Evolutionary conservation across 53 echinoderm and acorn worm genomes (phyloP), one percentile per base, ranked within the genome.

Genomic region (Pentamera pediparva): DNA sequence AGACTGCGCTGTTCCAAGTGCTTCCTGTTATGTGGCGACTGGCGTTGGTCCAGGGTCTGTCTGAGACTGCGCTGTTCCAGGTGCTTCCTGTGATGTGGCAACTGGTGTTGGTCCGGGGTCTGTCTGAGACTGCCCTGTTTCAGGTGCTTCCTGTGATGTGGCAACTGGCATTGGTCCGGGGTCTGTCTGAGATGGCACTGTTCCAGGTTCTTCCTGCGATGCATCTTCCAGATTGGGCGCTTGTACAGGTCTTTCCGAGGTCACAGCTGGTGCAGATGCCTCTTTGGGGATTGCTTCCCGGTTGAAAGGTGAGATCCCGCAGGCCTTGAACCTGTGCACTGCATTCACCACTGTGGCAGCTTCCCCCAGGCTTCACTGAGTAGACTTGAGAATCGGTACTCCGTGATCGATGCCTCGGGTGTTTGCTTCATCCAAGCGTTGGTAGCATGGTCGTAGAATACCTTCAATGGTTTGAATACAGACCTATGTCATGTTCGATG

Each of bases 291-390:
- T 55, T 36, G 81, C 81, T 18, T 81, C 6, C 3, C 40, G 73
- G 30, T 80, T 80, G 41, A 72, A 80, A 34, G 77, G 78, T 55
- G 37, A 81, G 45, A 81, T 81, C 8, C 71, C 81, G 40, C 81
- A 81, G 13, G 74, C 81, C 35, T 74, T 43, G 74, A 81, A 81
- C 74, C 81, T 53, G 70, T 35, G 21, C 1, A 62, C 31, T 20
- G 56, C 75, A 74, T 74, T 74, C 5, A 35, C 32, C 3, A 74
- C 56, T 6, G 75, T 43, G 2, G 75, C 65, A 43, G 64, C 4
- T 78, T 78, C 19, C 78, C 78, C 78, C 78, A 78, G 33, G 78
- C 65, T 17, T 31, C 3, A 2, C 27, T n/a, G n/a, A 47, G 43
- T 2, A 78, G 40, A 19, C 39, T 31, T 3, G 43, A 4, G 32